phyloP scores from a whole-genome alignment of 1,140 invertebrate species.

The Calliopsis andreniformis region DNA sequence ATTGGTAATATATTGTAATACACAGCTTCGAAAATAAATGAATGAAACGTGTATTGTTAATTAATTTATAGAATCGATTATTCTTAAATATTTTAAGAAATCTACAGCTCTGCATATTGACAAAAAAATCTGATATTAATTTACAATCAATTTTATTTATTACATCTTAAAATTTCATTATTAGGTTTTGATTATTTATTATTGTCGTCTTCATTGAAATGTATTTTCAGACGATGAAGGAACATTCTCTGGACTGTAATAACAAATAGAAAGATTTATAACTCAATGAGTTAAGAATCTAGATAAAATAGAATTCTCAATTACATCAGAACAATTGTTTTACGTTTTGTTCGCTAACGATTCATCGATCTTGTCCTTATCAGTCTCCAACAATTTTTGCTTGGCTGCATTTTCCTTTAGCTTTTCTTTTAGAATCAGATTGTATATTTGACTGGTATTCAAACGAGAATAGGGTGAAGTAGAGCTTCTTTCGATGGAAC shows the following conservation, averaged over 20 bases:
- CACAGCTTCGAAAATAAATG: not conserved
- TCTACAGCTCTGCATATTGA: too few relatives aligned
- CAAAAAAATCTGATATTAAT: too few relatives aligned
- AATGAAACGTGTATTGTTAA: not conserved
- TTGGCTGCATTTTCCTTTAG: not conserved
- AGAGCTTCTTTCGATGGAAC: not conserved
- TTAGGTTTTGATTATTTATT: not conserved
- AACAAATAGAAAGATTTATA: not conserved
- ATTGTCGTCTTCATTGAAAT: not conserved
- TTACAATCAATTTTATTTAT: not conserved
- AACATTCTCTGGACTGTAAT: slow-evolving; percentile 7
- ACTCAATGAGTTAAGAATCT: not conserved
- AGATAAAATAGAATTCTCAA: not conserved
- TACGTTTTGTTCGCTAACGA: not conserved
- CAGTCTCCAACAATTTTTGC: not conserved
- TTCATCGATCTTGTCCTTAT: not conserved
- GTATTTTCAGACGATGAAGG: slow-evolving; percentile 8
- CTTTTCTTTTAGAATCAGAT: slow-evolving; percentile 17
- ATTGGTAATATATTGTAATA: slow-evolving; percentile 18
- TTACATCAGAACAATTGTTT: not conserved
- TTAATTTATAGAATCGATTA: too few relatives aligned
- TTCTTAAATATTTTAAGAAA: too few relatives aligned
- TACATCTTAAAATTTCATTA: slow-evolving; percentile 8
- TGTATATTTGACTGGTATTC: slow-evolving; percentile 25
- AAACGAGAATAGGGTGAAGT: not conserved